Evolutionary conservation across 2,888 invertebrate species (phyloP), one percentile per base, ranked within the genome.

Genomic region (Leptura quadrifasciata): DNA sequence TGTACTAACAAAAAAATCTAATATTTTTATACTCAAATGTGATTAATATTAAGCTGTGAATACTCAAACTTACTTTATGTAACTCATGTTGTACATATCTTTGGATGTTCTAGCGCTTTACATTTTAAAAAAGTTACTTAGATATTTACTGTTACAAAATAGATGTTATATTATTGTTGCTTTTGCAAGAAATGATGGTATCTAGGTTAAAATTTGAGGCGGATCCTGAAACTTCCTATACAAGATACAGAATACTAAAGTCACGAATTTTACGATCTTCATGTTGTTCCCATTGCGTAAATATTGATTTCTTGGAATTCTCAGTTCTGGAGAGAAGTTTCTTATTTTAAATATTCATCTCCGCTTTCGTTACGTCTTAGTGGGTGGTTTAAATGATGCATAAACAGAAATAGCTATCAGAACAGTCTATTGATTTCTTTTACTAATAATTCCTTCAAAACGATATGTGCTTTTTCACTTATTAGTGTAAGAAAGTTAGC

Each of bases 1-100:
- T 68, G 21, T n/a, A 57, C 1, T 68, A 69, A 57, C 58, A 57
- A 69, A 69, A 55, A 39, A 39, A 24, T 57, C 39, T 69, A 15
- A 55, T 69, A 69, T 69, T 69, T 69, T 69, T 69, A 57, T 69
- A 69, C 69, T 55, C 69, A 60, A 69, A 57, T 68, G 68, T 68
- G 68, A 68, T 68, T 68, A 20, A 57, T 15, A 39, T 20, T 67
- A 67, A 67, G 65, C 65, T 67, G 65, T 67, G 65, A 67, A 67
- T 67, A 67, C 52, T 27, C 54, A 67, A 64, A 54, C 24, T 52
- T 67, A 52, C 54, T 52, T 27, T 24, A 52, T 20, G 18, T 9
- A 9, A 54, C 31, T 55, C 54, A 27, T 24, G 6, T 24, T 47
- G 54, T 67, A 67, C 67, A 67, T 67, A 68, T 68, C 68, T 68